Conservation (phyloP, 2,113 vertebrate genomes). For the Reinhardtius hippoglossoides region DNA sequence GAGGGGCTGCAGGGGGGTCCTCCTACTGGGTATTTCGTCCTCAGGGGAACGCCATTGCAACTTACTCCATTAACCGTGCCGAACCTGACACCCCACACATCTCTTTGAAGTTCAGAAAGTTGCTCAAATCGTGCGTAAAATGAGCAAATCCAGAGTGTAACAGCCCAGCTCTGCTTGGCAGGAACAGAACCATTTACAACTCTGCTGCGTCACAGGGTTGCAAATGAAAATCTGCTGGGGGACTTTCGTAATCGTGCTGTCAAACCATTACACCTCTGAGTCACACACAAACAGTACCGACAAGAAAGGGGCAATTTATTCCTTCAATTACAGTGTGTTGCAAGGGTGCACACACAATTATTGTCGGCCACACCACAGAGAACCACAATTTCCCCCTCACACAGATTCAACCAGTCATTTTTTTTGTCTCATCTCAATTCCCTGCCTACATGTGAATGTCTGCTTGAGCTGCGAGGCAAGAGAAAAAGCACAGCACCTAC, state of each 20-base stretch:
- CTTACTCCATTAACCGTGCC: slow-evolving; percentile 12
- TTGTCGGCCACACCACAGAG: not conserved
- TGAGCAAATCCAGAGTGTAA: slow-evolving; percentile 29
- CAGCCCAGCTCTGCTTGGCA: slow-evolving; percentile 32
- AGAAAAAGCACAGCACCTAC: not conserved
- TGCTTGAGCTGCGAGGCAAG: slow-evolving; percentile 4
- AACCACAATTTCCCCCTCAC: slow-evolving; percentile 17
- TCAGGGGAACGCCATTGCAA: slow-evolving; percentile 35
- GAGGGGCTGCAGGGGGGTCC: slow-evolving; percentile 13
- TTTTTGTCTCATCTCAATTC: slow-evolving; percentile 11
- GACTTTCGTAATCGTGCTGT: slow-evolving; percentile 50
- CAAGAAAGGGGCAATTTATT: slow-evolving; percentile 22
- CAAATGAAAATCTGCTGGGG: slow-evolving; percentile 38
- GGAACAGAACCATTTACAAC: not conserved
- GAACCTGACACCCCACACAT: slow-evolving; percentile 41
- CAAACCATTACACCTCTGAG: slow-evolving; percentile 24
- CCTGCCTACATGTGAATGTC: slow-evolving; percentile 11
- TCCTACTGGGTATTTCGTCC: slow-evolving; percentile 31
- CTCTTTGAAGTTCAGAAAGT: slow-evolving; percentile 52
- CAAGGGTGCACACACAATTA: slow-evolving; percentile 11
- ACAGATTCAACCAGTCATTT: slow-evolving; percentile 11
- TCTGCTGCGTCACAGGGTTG: slow-evolving; percentile 24
- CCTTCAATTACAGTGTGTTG: slow-evolving; percentile 25
- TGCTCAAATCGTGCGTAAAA: slow-evolving; percentile 51
- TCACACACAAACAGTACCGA: slow-evolving; percentile 30